Base-by-base conservation (phyloP, 2,113 vertebrate genomes). In the Neotoma lepida region DNA sequence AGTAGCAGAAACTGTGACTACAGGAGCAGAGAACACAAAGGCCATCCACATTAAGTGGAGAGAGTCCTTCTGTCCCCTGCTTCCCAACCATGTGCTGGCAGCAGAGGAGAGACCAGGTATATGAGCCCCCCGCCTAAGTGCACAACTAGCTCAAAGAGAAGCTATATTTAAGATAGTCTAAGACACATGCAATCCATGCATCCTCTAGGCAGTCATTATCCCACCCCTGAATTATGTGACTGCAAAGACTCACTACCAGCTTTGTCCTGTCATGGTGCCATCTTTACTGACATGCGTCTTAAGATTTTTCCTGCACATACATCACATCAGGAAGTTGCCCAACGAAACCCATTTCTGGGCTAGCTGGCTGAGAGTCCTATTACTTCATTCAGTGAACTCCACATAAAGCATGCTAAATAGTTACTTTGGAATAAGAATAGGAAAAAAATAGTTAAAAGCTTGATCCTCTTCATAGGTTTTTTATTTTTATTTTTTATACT, bases 1-100 rank as follows among this genome's bases (percentile, higher is more conserved):
- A 7, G 15, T 10, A 68, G 26, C 39, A 51, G 73, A 64, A 88
- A 51, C 22, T 70, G 24, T 10, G 61, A 49, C 26, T 63, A 30
- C 30, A 46, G 49, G 77, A 76, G 24, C 46, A n/a, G 73, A 73
- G 64, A 64, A 41, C 39, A 80, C 85, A 71, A 1, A 39, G 1
- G 56, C 61, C 2, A n/a, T n/a, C n/a, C n/a, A 0, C 2, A 3
- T 0, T 28, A 66, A 2, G 13, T 61, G 44, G 24, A 2, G 4
- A 86, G 54, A 49, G 39, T n/a, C 18, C 41, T 28, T 89, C n/a
- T 15, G 33, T 13, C 35, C 44, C 58, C n/a, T 70, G 74, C 74
- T 96, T 90, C 58, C 80, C 88, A 84, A 93, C 74, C 15, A 41
- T 2, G 63, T 0, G 54, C 17, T 24, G 1, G 3, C 10, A 91